Base-by-base conservation (phyloP, 2,113 vertebrate species). In the Morphnarchus princeps region DNA sequence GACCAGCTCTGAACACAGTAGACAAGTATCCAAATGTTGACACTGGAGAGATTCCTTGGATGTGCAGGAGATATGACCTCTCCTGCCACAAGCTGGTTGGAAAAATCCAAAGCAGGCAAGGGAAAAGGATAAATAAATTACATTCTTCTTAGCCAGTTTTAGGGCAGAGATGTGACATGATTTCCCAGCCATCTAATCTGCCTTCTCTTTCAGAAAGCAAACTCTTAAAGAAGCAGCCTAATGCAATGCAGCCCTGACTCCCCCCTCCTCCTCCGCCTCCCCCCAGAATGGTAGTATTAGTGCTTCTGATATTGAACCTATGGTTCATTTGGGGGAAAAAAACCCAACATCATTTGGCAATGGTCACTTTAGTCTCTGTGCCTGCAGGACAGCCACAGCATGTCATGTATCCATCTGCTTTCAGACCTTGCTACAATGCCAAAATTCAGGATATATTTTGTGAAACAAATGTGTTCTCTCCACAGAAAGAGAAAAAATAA, bases 241-340 rank as follows among this genome's bases (percentile, higher is more conserved):
- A 70, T 36, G 54, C 57, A 78, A 10, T 28, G 29, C 66, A 90
- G n/a, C 8, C 87, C 32, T 89, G 40, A 73, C 21, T 7, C 10
- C 29, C 6, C 1, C 3, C 3, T 3, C 4, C 38, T 13, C 57
- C 20, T 15, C 25, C 7, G 24, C 49, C 24, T 25, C 4, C 5
- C 42, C 15, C 65, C 18, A 24, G 63, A 71, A 47, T 10, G 10
- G 7, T 71, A 14, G 4, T 17, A 36, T 89, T 57, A 70, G 55
- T 78, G 66, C 47, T 95, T 34, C 86, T 70, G 24, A 28, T 87
- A 74, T 11, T 52, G 67, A 90, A 71, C 36, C 47, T 69, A 10
- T 40, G 24, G 47, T 65, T 79, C 69, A n/a, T 63, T 62, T 83
- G 0, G 47, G 20, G 20, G 0, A 6, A 32, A 38, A 81, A 74